Percentiles rank a stretch among this genome's conserved stretches.
Evolutionary conservation across 2,113 vertebrate species (phyloP).

Genomic region (Nerophis ophidion): DNA sequence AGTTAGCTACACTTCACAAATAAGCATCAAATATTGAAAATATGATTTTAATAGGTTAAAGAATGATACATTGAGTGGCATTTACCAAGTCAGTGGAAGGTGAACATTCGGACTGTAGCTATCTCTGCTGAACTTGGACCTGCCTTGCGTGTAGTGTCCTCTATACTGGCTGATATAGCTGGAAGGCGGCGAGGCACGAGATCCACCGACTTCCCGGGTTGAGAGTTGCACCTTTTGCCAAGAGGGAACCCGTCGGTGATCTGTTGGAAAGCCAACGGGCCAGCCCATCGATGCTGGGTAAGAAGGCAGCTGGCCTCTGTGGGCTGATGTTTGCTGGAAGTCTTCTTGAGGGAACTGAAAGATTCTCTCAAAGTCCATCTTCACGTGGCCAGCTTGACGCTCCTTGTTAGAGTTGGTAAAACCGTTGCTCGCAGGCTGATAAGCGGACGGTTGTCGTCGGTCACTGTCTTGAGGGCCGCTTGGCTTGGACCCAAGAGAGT

Average conservation of each 20-base stretch:
- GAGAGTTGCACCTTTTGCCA: too few species aligned
- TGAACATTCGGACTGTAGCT: not conserved
- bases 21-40: too few species aligned
- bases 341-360: conserved; percentile 7
- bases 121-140: fast-evolving
- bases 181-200: not conserved
- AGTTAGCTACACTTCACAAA: too few species aligned
- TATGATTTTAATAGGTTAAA: too few species aligned
- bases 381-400: not conserved
- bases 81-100: too few species aligned
- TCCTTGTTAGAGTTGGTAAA: not conserved
- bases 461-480: not conserved
- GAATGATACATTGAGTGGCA: too few species aligned
- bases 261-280: too few species aligned
- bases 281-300: not conserved
- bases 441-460: not conserved
- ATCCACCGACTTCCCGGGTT: not conserved
- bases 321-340: not conserved
- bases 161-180: conserved; percentile 6
- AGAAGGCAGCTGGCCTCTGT: too few species aligned
- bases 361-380: conserved; percentile 6
- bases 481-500: not conserved
- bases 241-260: not conserved
- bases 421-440: not conserved
- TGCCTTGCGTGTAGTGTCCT: not conserved